Percentiles rank a stretch among this genome's conserved stretches.
Conservation (phyloP, 2,888 invertebrate species). For the Meloe dianella region DNA sequence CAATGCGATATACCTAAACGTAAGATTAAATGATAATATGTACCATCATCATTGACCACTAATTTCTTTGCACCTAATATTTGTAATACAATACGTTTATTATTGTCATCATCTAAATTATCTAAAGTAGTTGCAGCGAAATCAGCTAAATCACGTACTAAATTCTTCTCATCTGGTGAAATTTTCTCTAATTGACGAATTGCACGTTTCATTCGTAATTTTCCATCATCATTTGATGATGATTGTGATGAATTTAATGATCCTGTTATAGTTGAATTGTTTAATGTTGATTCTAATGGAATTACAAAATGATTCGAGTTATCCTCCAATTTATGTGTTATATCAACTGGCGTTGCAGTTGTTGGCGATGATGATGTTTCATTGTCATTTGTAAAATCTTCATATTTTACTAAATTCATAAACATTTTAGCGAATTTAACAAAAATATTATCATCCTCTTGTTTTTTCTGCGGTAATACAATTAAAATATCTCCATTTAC, state of each 20-base stretch:
- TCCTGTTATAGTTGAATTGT: neutral
- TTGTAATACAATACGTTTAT: slow-evolving; percentile 60
- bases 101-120: slow-evolving; percentile 61
- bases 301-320: neutral
- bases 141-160: slow-evolving; percentile 54
- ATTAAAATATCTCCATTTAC: neutral
- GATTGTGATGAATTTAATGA: neutral
- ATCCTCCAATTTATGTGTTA: neutral
- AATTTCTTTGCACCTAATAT: slow-evolving; percentile 59
- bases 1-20: slow-evolving; percentile 60
- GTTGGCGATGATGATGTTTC: no score
- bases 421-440: neutral
- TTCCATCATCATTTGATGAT: neutral
- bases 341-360: no score
- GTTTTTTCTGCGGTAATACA: neutral
- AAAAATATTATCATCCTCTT: neutral
- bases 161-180: slow-evolving; percentile 44
- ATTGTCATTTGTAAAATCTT: neutral
- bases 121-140: slow-evolving; percentile 61
- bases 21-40: slow-evolving; percentile 58
- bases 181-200: slow-evolving; percentile 44
- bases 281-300: neutral
- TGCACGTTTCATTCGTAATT: slow-evolving; percentile 34
- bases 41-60: slow-evolving; percentile 51
- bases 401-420: neutral